Base-by-base conservation (phyloP, 2,113 vertebrate genomes). In the Dromiciops gliroides region DNA sequence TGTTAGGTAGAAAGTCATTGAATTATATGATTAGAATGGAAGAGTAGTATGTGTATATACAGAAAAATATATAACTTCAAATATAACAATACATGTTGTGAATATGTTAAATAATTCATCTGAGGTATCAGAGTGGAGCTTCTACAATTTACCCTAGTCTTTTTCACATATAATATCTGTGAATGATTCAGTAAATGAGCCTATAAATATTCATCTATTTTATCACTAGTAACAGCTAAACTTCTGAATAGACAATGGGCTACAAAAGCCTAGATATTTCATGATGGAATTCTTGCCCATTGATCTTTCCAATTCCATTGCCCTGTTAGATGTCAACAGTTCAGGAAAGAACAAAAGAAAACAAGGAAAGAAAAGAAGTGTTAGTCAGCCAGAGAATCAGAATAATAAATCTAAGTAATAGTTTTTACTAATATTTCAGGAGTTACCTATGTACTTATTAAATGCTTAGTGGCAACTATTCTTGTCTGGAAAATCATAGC, bases 171-270 rank as follows among this genome's bases (percentile, higher is more conserved):
- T 95, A 83, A 96, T 97, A 24, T 94, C 94, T 95, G n/a, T 48
- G 94, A 95, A 53, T 95, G 91, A 90, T 92, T 98, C 89, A 91
- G 67, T 94, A 96, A 95, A 95, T 96, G 90, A 97, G 47, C 52
- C 94, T 1, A 6, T 97, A 96, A 96, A 98, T 97, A 91, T 95
- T 95, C 26, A 97, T 95, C 75, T 49, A 3, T 96, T 96, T 97
- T 97, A 89, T 95, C 75, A 56, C 49, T 93, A 88, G 37, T 88
- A 97, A 0, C 90, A 97, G 96, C 90, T 93, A 95, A 96, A 93
- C 92, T 48, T 96, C 51, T 96, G 96, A 96, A 92, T 50, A 95
- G 96, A 60, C 49, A 95, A 8, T 44, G 93, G 95, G 90, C 60
- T 0, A 9, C 3, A 56, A 31, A 94, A 31, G 48, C 3, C 91